Percentiles rank a stretch among this genome's conserved stretches.
Evolutionary conservation across 2,797 vertebrate species (phyloP).

Genomic region (Pseudochirops corinnae): DNA sequence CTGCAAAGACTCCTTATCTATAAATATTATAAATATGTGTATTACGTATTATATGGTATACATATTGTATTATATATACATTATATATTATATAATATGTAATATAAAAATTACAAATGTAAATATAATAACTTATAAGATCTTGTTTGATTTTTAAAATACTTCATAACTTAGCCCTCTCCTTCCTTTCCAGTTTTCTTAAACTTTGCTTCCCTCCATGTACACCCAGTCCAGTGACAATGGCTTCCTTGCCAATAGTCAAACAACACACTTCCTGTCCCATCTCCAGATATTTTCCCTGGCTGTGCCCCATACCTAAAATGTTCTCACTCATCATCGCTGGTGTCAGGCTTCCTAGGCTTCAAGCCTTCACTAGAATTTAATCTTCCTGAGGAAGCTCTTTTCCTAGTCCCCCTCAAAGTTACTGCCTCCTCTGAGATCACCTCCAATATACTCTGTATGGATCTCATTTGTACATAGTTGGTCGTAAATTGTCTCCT

Average conservation of each 20-base stretch:
- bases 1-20: neutral
- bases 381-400: neutral
- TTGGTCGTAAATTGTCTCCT: neutral
- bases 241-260: neutral
- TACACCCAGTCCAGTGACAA: neutral
- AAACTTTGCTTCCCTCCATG: neutral
- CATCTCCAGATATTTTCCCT: neutral
- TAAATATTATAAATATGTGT: neutral
- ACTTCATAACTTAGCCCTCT: neutral
- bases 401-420: neutral
- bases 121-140: neutral
- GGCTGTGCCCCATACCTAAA: neutral
- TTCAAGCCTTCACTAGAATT: neutral
- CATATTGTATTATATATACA: too few relatives aligned
- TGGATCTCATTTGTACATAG: neutral
- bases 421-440: neutral
- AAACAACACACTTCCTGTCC: neutral
- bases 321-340: neutral
- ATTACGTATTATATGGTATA: too few relatives aligned
- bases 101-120: neutral
- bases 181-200: neutral
- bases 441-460: neutral
- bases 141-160: neutral
- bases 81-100: neutral
- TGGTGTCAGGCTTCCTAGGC: neutral